A percentile compares a stretch with the other conserved stretches of the same genome.
Conservation (phyloP, 2,797 vertebrate genomes). For the Muscicapa striata region DNA sequence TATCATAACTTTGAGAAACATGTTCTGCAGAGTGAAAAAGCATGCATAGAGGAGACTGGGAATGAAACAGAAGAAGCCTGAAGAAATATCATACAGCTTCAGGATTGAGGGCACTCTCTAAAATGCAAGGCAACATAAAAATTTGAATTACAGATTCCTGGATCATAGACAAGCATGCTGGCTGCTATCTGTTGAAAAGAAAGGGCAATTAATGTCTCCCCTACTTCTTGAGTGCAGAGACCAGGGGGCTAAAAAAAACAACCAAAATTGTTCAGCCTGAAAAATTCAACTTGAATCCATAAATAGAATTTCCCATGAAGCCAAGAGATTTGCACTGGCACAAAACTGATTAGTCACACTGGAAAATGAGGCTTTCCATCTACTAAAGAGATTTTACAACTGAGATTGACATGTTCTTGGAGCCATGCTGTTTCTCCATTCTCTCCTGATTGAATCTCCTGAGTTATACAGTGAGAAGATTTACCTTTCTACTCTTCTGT, state of each 20-base stretch:
- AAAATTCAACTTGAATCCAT: neutral
- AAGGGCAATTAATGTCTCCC: neutral
- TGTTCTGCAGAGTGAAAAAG: neutral
- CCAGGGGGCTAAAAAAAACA: neutral
- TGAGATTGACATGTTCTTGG: neutral
- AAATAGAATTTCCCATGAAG: neutral
- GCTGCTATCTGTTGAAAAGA: neutral
- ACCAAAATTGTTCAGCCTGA: neutral
- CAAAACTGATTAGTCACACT: constrained; percentile 39
- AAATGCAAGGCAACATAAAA: rapidly evolving
- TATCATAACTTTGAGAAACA: neutral
- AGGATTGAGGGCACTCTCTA: neutral
- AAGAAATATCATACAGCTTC: neutral
- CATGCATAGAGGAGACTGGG: neutral
- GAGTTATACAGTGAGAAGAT: neutral
- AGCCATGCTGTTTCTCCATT: constrained; percentile 6
- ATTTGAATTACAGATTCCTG: neutral
- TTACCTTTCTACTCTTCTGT: neutral
- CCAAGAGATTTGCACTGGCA: neutral
- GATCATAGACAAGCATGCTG: neutral
- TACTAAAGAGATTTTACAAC: constrained; percentile 25
- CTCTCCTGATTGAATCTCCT: neutral
- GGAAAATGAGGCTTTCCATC: constrained; percentile 7
- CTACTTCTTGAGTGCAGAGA: neutral
- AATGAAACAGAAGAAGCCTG: neutral